These are phyloP conservation scores for Eupithecia subumbrata DNA, from an alignment of 2,888 invertebrate species.

Conservation along the genomic window DNA sequence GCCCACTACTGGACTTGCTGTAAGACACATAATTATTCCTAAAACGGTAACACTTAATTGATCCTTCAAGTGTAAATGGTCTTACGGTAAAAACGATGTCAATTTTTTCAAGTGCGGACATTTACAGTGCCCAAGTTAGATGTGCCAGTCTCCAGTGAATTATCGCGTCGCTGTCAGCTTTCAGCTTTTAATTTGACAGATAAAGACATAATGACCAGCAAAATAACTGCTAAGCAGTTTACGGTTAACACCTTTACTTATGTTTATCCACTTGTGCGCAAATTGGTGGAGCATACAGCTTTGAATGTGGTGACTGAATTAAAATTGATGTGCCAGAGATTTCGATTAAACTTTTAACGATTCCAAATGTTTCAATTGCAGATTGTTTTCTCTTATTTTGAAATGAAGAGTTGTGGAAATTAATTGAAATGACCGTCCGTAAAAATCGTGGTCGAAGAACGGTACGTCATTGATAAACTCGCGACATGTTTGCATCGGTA, in stretches of 20 bases:
- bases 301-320: slow-evolving; percentile 23
- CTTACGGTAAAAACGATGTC: slow-evolving; percentile 71
- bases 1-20: slow-evolving; percentile 71
- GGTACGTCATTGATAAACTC: slow-evolving; percentile 41
- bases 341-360: slow-evolving; percentile 25
- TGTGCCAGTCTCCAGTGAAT: slow-evolving; percentile 50
- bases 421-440: slow-evolving; percentile 3
- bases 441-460: slow-evolving; percentile 30
- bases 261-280: slow-evolving; percentile 35
- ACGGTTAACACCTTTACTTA: slow-evolving; percentile 45
- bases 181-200: slow-evolving; percentile 50
- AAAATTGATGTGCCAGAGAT: slow-evolving; percentile 13
- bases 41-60: slow-evolving; percentile 79
- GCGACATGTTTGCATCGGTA: slow-evolving; percentile 47
- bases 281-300: slow-evolving; percentile 34
- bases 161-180: slow-evolving; percentile 56
- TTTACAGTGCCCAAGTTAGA: slow-evolving; percentile 43
- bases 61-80: slow-evolving; percentile 63
- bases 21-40: slow-evolving; percentile 76
- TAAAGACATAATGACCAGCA: slow-evolving; percentile 50
- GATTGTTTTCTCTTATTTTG: slow-evolving; percentile 19
- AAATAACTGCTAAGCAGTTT: slow-evolving; percentile 45
- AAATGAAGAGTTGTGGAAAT: slow-evolving; percentile 13
- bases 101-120: slow-evolving; percentile 60
- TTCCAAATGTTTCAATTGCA: slow-evolving; percentile 20